Evolutionary conservation across 2,888 invertebrate genomes (phyloP).

Genomic region (Aromia moschata): DNA sequence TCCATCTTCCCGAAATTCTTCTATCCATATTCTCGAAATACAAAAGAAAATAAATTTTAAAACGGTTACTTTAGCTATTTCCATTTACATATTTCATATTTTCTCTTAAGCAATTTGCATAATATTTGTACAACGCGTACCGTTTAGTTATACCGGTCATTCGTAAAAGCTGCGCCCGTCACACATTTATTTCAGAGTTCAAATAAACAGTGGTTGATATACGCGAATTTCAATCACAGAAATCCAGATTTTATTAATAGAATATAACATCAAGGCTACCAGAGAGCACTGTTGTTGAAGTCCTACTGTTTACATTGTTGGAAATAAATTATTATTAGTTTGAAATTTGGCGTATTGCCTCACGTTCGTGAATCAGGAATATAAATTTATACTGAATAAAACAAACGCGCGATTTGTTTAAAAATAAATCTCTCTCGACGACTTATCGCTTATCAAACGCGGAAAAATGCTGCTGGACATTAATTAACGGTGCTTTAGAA

Average conservation of each 20-base stretch:
- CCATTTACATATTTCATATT: too few relatives aligned
- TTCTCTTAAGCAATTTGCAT: too few relatives aligned
- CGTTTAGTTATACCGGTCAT: too few relatives aligned
- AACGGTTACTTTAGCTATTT: too few relatives aligned
- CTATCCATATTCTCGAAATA: too few relatives aligned
- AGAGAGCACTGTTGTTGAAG: slow-evolving; percentile 10
- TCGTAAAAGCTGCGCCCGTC: too few relatives aligned
- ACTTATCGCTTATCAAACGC: neutral
- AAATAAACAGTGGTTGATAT: too few relatives aligned
- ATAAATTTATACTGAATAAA: slow-evolving; percentile 25
- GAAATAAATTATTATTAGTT: slow-evolving; percentile 28
- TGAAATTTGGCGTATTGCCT: slow-evolving; percentile 32
- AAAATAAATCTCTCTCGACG: neutral
- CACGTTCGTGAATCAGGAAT: slow-evolving; percentile 26
- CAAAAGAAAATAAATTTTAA: too few relatives aligned
- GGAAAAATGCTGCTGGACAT: neutral
- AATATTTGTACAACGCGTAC: too few relatives aligned
- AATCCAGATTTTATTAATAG: slow-evolving; percentile 20
- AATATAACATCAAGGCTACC: slow-evolving; percentile 18
- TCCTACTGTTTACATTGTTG: slow-evolving; percentile 22
- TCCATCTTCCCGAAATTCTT: too few relatives aligned
- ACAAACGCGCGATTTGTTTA: slow-evolving; percentile 18
- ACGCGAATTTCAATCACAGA: too few relatives aligned
- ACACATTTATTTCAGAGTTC: too few relatives aligned
- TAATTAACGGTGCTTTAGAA: neutral